Evolutionary conservation across 2,113 vertebrate species (phyloP), one percentile per base, ranked within the genome.

Genomic region (Lepus timidus): DNA sequence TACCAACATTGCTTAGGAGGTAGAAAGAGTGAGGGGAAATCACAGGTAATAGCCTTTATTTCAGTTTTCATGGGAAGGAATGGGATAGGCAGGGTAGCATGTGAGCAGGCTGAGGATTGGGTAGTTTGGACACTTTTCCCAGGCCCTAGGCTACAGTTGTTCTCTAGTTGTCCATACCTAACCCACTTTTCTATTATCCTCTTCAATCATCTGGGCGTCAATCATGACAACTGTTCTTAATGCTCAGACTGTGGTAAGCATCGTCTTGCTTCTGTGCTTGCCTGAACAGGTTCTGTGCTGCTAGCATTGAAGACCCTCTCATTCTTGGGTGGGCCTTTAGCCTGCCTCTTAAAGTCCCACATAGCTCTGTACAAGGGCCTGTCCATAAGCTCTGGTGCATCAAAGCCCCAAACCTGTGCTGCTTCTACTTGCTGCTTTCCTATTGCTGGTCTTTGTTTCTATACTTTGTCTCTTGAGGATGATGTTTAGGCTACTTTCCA

Each of bases 251-350:
- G 4, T 1, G n/a, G 20, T 67, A 1, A 39, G 25, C 8, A 17
- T 64, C 61, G 27, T 25, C 71, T 65, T 82, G 27, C 36, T 62
- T 52, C 51, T 12, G 33, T 2, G 4, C 29, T 22, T 65, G 8
- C 27, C 27, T 5, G 1, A 75, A 33, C 23, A 62, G 68, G 12
- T 73, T 92, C 93, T 70, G 19, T 31, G 39, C 36, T 36, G 52
- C 17, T 22, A 36, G 68, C 5, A 19, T 12, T 13, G 4, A 22
- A 9, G 44, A 31, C 11, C 10, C n/a, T 27, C 17, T 19, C 25
- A 14, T 58, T 19, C 9, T 3, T 22, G 65, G 25, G 22, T 0
- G 0, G 11, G 20, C 49, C n/a, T 3, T 36, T n/a, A 2, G 12
- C 16, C 31, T 68, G 62, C 17, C 29, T 82, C 55, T 39, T 20